Base-by-base conservation (phyloP, 1,140 invertebrate genomes). In the Limonius californicus region DNA sequence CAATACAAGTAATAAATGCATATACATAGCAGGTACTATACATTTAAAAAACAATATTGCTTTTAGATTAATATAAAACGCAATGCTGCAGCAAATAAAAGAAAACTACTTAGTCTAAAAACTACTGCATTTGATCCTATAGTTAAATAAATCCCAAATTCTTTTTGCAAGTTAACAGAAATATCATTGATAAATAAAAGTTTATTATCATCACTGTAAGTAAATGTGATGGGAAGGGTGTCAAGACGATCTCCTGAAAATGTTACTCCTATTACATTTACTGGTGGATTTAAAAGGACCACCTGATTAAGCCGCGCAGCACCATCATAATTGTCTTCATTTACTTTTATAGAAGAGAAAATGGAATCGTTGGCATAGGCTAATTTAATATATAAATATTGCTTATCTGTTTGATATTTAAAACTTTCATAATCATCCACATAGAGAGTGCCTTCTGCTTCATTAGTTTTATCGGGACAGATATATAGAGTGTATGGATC, bases 341-440 rank as follows among this genome's bases (percentile, higher is more conserved):
- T 27, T 12, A 42, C 50, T 7, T 43, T 43, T 39, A 18, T 61
- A 14, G 14, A 9, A 8, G 27, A 18, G 23, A 12, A 54, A 2
- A 61, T 42, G 2, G 11, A 12, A 18, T 55, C 21, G 19, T 61
- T 21, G 12, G 14, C 16, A 43, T 42, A 61, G 11, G 32, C 20
- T 6, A 92, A 80, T 50, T 82, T 79, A 8, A 88, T 76, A 74
- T 90, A 88, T 14, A 92, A 78, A 74, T 86, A 92, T 61, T 89
- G 83, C 54, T 89, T 89, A n/a, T n/a, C n/a, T 61, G 89, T 77
- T 58, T 83, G 84, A 75, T 97, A 97, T 15, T 89, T 85, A 71
- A 87, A 94, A 0, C 89, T 88, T 66, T 88, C 84, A 47, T 92
- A 93, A 76, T 97, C 95, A 77, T 98, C 95, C 54, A 95, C 84